These are phyloP conservation scores for Tapirus terrestris DNA, from an alignment of 2,113 vertebrate species.

Conservation along the genomic window DNA sequence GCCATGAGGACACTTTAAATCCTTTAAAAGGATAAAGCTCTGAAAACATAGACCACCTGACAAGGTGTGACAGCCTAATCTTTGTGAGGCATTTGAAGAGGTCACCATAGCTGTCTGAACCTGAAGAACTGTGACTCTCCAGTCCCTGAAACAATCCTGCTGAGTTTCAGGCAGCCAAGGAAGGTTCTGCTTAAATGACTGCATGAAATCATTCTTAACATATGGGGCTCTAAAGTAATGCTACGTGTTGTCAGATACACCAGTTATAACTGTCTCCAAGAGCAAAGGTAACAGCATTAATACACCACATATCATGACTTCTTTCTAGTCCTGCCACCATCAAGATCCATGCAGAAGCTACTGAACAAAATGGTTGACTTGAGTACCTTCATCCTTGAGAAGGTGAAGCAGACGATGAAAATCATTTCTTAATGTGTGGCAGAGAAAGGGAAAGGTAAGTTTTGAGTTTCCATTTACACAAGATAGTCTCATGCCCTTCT, in stretches of 20 bases:
- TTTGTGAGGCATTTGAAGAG: conserved; percentile 50
- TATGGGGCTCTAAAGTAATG: background rate
- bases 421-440: background rate
- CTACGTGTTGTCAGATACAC: background rate
- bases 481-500: background rate
- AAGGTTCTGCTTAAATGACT: conserved; percentile 57
- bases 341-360: background rate
- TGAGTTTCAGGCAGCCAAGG: background rate
- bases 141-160: conserved; percentile 7
- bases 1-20: background rate
- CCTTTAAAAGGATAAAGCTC: background rate
- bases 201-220: conserved; percentile 49
- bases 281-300: conserved; percentile 44
- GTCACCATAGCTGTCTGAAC: conserved; percentile 71
- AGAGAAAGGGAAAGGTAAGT: background rate
- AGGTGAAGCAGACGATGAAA: conserved; percentile 41
- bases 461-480: background rate
- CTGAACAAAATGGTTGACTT: conserved; percentile 48
- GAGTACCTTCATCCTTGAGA: conserved; percentile 32
- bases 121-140: conserved; percentile 24
- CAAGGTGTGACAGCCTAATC: conserved; percentile 63
- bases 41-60: conserved; percentile 54
- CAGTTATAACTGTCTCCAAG: background rate
- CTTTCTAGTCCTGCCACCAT: conserved; percentile 45
- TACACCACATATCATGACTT: background rate